Conservation (phyloP, 2,888 invertebrate genomes). For the Coleophora deauratella region DNA sequence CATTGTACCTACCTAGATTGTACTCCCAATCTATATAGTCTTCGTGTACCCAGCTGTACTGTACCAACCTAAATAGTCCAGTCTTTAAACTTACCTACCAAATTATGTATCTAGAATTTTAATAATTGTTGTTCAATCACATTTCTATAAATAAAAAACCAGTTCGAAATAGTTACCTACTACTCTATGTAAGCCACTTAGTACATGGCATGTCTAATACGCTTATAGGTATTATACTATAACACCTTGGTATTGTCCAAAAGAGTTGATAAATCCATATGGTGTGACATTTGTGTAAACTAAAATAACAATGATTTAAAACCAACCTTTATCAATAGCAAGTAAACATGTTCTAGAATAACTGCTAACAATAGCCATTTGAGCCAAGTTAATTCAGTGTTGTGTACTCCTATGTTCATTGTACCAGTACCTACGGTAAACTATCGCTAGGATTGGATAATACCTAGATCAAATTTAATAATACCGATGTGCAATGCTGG, state of each 20-base stretch:
- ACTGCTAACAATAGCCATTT: conserved; percentile 24
- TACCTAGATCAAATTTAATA: conserved; percentile 63
- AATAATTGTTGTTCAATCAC: conserved; percentile 38
- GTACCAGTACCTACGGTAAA: conserved; percentile 59
- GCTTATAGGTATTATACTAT: conserved; percentile 3
- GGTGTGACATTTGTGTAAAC: neutral
- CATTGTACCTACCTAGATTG: conserved; percentile 28
- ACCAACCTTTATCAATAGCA: conserved; percentile 11
- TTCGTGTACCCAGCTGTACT: conserved; percentile 21
- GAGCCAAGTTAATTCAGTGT: conserved; percentile 51
- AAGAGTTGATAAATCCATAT: neutral
- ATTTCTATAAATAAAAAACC: conserved; percentile 28
- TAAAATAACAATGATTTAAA: no score
- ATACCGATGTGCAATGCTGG: conserved; percentile 72
- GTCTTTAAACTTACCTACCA: conserved; percentile 26
- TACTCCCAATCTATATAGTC: conserved; percentile 22
- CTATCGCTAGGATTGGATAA: conserved; percentile 67
- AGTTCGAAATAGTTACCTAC: conserved; percentile 3
- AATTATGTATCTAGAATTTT: conserved; percentile 44
- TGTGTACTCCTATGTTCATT: conserved; percentile 45
- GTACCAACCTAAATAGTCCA: conserved; percentile 21
- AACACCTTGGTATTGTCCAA: conserved; percentile 4
- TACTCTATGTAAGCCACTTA: no score
- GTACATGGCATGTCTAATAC: conserved; percentile 2
- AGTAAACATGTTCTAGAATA: conserved; percentile 28